A percentile compares a stretch with the other conserved stretches of the same genome.
These are phyloP conservation scores for Erpornis zantholeuca DNA, from an alignment of 2,113 vertebrate genomes.

Conservation along the genomic window DNA sequence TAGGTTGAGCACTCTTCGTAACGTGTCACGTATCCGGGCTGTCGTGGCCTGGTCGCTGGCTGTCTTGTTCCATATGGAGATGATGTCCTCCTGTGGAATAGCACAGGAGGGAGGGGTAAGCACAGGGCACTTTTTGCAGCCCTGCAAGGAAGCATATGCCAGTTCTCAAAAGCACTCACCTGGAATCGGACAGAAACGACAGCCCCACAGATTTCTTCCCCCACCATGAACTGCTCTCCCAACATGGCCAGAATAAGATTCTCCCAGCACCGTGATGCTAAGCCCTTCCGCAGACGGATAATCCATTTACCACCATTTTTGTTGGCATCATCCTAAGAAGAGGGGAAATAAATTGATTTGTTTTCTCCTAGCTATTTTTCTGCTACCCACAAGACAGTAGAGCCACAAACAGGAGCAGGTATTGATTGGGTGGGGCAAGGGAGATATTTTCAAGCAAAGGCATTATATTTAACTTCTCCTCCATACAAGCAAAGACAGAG, in stretches of 20 bases:
- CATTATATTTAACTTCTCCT: not conserved
- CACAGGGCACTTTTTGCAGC: not conserved
- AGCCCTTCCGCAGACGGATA: slow-evolving; percentile 82
- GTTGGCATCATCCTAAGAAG: slow-evolving; percentile 82
- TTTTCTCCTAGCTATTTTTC: slow-evolving; percentile 20
- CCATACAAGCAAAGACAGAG: not conserved
- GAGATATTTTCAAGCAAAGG: not conserved
- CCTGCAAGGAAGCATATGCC: not conserved
- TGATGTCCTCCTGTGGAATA: slow-evolving; percentile 76
- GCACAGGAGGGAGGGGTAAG: not conserved
- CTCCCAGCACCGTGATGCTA: slow-evolving; percentile 84
- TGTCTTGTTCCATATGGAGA: slow-evolving; percentile 88
- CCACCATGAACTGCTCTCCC: slow-evolving; percentile 84
- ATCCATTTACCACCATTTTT: slow-evolving; percentile 87
- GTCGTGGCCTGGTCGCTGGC: slow-evolving; percentile 84
- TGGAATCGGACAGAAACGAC: slow-evolving; percentile 85
- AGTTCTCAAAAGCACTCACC: slow-evolving; percentile 56
- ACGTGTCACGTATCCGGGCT: slow-evolving; percentile 81
- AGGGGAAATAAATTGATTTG: slow-evolving; percentile 15
- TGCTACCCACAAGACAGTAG: not conserved
- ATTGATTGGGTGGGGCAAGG: slow-evolving; percentile 21
- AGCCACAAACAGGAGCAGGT: not conserved
- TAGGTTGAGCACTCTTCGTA: slow-evolving; percentile 83
- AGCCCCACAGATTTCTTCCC: slow-evolving; percentile 84
- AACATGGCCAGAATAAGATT: slow-evolving; percentile 84